Conservation (phyloP, 2,113 vertebrate genomes). For the Trichomycterus rosablanca region DNA sequence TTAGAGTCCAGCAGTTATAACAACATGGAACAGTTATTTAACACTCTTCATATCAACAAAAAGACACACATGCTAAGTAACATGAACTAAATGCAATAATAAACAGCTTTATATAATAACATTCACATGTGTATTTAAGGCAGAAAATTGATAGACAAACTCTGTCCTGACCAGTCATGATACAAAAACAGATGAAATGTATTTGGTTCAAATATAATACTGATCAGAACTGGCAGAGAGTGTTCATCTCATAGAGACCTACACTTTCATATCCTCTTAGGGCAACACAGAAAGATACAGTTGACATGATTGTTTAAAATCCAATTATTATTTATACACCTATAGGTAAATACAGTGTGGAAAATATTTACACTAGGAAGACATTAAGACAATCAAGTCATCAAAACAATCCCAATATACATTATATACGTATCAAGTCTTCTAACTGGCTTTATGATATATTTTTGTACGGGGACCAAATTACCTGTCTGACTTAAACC, state of each 20-base stretch:
- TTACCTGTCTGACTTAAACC: constrained; percentile 45
- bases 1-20: too few relatives aligned
- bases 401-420: neutral
- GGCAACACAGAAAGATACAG: constrained; percentile 25
- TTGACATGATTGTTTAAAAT: constrained; percentile 33
- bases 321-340: constrained; percentile 20
- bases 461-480: neutral
- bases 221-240: too few relatives aligned
- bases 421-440: neutral
- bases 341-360: neutral
- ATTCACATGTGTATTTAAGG: constrained; percentile 32
- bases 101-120: constrained; percentile 28
- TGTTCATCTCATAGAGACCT: constrained; percentile 46
- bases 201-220: constrained; percentile 29
- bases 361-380: constrained; percentile 50
- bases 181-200: neutral
- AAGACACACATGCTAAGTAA: constrained; percentile 17
- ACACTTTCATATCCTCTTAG: constrained; percentile 44
- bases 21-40: too few relatives aligned
- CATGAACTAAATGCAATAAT: constrained; percentile 25
- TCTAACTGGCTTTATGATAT: too few relatives aligned
- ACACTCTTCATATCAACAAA: too few relatives aligned
- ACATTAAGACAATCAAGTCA: constrained; percentile 32
- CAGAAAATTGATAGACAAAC: constrained; percentile 22
- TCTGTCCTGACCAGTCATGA: too few relatives aligned